Percentiles rank a stretch among this genome's conserved stretches.
Conservation (phyloP, 1,140 invertebrate genomes). For the Goniozus legneri region DNA sequence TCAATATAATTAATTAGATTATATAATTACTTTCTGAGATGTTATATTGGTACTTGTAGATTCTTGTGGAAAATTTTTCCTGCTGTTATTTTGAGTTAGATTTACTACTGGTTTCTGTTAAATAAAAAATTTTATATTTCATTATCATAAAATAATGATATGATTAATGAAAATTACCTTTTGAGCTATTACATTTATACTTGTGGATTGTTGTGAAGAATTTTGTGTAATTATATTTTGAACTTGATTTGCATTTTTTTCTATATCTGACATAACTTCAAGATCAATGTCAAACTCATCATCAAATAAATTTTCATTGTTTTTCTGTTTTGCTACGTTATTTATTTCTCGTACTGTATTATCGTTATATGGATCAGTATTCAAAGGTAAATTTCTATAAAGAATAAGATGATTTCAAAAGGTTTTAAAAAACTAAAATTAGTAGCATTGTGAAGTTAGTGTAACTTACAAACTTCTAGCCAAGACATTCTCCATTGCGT, state of each 20-base stretch:
- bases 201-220: too few species aligned
- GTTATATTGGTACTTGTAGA: neutral
- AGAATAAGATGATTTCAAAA: conserved; percentile 7
- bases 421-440: neutral
- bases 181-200: neutral
- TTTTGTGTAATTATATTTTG: neutral
- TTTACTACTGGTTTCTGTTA: conserved; percentile 1
- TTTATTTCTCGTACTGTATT: conserved; percentile 12
- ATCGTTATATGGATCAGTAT: conserved; percentile 49
- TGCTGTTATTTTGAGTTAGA: neutral
- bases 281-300: conserved; percentile 38
- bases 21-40: neutral
- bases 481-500: conserved; percentile 62
- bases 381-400: conserved; percentile 47
- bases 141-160: neutral
- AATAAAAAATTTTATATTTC: neutral
- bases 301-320: conserved; percentile 19
- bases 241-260: conserved; percentile 8
- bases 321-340: neutral
- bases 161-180: neutral
- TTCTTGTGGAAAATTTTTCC: neutral
- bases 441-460: conserved; percentile 8
- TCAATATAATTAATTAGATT: neutral
- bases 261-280: conserved; percentile 27
- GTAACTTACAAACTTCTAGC: conserved; percentile 56